These are phyloP conservation scores for Julus scandinavius DNA, from an alignment of 2,888 invertebrate species.

Conservation along the genomic window DNA sequence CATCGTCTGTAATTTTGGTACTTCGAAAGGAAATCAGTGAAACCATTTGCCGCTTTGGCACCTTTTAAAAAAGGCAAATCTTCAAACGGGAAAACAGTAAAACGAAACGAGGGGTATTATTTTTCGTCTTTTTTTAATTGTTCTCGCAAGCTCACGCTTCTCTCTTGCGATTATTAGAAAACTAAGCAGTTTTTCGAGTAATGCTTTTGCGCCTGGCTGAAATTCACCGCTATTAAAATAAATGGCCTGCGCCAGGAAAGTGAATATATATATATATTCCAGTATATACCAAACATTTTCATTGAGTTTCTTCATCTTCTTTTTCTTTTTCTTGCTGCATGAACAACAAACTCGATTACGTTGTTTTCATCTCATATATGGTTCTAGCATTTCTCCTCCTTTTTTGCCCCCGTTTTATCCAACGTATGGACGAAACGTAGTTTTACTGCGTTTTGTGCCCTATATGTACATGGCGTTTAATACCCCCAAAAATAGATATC, in stretches of 20 bases:
- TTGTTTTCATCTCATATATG: slow-evolving; percentile 20
- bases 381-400: neutral
- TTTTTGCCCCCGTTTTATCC: neutral
- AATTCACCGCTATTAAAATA: slow-evolving; percentile 37
- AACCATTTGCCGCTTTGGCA: slow-evolving; percentile 46
- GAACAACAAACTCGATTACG: slow-evolving; percentile 45
- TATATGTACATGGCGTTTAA: slow-evolving; percentile 37
- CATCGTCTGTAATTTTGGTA: neutral
- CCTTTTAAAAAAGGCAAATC: slow-evolving; percentile 24
- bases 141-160: neutral
- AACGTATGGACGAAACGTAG: neutral
- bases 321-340: neutral
- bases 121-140: slow-evolving; percentile 25
- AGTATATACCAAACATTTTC: neutral
- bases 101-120: slow-evolving; percentile 25
- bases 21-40: neutral
- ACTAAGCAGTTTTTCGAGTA: slow-evolving; percentile 46
- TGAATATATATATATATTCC: slow-evolving; percentile 20
- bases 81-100: neutral
- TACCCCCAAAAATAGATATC: slow-evolving; percentile 24
- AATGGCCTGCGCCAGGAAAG: slow-evolving; percentile 27
- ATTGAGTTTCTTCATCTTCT: slow-evolving; percentile 29
- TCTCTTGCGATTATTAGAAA: neutral
- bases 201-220: slow-evolving; percentile 42
- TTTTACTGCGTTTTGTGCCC: slow-evolving; percentile 30